These are phyloP conservation scores for Oligia strigilis DNA, from an alignment of 2,888 invertebrate species.

Conservation along the genomic window DNA sequence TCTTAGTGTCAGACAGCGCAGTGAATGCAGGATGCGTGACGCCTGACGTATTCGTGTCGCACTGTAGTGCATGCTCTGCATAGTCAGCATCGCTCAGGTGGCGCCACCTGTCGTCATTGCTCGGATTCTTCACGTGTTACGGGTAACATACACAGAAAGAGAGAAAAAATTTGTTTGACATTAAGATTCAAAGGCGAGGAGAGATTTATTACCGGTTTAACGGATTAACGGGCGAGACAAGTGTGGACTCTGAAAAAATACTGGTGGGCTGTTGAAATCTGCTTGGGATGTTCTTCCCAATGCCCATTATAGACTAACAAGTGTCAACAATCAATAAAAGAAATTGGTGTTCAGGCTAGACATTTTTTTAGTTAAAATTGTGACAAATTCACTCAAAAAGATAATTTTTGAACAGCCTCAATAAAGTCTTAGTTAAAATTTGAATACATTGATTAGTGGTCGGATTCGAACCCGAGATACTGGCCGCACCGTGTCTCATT, in stretches of 20 bases:
- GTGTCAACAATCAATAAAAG: neutral
- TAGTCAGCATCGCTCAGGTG: constrained; percentile 30
- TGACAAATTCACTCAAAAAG: neutral
- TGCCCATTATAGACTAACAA: neutral
- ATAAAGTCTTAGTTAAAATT: constrained; percentile 1
- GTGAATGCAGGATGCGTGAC: constrained; percentile 21
- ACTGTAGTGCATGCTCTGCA: neutral
- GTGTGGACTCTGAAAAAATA: neutral
- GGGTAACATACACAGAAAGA: constrained; percentile 11
- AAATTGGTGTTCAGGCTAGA: neutral
- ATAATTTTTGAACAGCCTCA: neutral
- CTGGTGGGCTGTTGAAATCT: neutral
- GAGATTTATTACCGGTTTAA: constrained; percentile 16
- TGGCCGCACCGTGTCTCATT: constrained; percentile 23
- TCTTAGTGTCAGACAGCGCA: constrained; percentile 9
- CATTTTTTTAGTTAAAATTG: neutral
- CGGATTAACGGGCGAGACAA: neutral
- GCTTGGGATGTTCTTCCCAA: neutral
- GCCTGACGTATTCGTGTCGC: constrained; percentile 47
- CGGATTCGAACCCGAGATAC: constrained; percentile 35
- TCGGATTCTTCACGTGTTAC: constrained; percentile 33
- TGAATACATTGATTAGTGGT: constrained; percentile 27
- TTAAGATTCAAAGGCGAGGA: constrained; percentile 11
- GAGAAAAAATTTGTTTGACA: constrained; percentile 33
- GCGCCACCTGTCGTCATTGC: constrained; percentile 53